Percentiles rank a stretch among this genome's conserved stretches.
phyloP scores from a whole-genome alignment of 2,888 invertebrate genomes.

The Sepiola atlantica region DNA sequence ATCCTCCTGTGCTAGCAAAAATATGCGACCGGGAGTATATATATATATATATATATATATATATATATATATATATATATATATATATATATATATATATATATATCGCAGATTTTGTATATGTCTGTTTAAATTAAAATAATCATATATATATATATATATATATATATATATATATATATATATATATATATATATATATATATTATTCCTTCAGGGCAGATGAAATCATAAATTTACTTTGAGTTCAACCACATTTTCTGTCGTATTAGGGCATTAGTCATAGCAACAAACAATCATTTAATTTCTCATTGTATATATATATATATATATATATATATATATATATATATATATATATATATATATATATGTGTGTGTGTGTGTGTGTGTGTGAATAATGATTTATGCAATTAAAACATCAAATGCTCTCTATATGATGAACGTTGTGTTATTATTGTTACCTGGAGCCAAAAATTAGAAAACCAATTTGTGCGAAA shows the following conservation, averaged over 20 bases:
- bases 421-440: conserved; percentile 20
- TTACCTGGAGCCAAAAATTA: conserved; percentile 32
- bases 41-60: too few species aligned
- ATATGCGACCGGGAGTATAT: too few species aligned
- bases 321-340: neutral
- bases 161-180: neutral
- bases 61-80: too few species aligned
- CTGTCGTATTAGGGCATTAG: neutral
- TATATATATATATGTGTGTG: neutral
- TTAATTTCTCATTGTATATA: neutral
- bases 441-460: neutral
- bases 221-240: neutral
- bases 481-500: conserved; percentile 32
- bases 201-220: neutral
- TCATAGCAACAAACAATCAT: neutral
- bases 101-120: too few species aligned
- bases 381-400: neutral
- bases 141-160: too few species aligned
- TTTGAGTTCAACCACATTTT: neutral
- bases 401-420: conserved; percentile 18
- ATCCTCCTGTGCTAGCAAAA: too few species aligned
- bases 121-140: too few species aligned
- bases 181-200: neutral
- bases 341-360: conserved; percentile 2
- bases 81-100: too few species aligned